phyloP scores from a whole-genome alignment of 2,797 vertebrate species.

The Philypnodon macrostomus region DNA sequence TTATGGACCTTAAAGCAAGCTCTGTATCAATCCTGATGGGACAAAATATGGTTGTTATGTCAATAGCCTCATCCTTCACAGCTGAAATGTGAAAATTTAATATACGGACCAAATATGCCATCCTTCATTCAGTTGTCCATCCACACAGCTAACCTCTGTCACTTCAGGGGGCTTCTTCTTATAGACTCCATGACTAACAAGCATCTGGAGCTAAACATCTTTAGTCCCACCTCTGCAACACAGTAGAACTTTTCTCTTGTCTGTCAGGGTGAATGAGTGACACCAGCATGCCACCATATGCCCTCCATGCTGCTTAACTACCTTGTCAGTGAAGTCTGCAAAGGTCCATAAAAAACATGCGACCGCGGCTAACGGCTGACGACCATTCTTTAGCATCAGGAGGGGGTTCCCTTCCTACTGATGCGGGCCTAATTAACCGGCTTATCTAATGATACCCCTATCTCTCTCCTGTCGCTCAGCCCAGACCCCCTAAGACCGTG shows the following conservation, averaged over 20 bases:
- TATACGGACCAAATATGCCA: slow-evolving; percentile 9
- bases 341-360: slow-evolving; percentile 73
- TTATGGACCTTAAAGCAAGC: too few species aligned
- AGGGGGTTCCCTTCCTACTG: slow-evolving; percentile 65
- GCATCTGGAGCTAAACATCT: slow-evolving; percentile 58
- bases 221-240: slow-evolving; percentile 44
- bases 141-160: slow-evolving; percentile 21
- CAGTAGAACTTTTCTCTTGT: slow-evolving; percentile 46
- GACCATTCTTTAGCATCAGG: slow-evolving; percentile 70
- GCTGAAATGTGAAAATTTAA: too few species aligned
- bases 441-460: slow-evolving; percentile 77
- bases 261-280: slow-evolving; percentile 55
- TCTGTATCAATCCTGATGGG: too few species aligned
- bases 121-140: too few species aligned
- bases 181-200: slow-evolving; percentile 50
- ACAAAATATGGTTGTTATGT: too few species aligned
- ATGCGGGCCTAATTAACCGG: slow-evolving; percentile 77
- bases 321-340: slow-evolving; percentile 64
- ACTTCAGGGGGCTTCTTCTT: slow-evolving; percentile 27
- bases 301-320: slow-evolving; percentile 73
- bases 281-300: slow-evolving; percentile 67
- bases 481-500: slow-evolving; percentile 49
- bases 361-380: slow-evolving; percentile 69
- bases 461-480: slow-evolving; percentile 60
- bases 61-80: too few species aligned